These are phyloP conservation scores for Oreortyx pictus DNA, from an alignment of 2,797 vertebrate genomes.

Conservation along the genomic window DNA sequence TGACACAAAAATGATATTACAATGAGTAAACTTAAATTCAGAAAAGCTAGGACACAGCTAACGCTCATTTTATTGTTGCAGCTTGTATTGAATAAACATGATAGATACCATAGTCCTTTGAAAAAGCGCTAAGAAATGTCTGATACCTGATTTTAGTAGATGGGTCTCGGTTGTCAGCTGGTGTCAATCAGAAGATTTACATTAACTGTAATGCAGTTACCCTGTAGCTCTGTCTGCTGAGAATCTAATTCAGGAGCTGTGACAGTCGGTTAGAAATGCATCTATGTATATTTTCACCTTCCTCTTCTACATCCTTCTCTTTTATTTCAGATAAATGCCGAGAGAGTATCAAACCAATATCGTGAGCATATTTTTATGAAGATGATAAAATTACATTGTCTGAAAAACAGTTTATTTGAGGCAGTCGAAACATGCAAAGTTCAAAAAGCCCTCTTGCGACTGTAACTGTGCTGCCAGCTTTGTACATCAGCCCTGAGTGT, in stretches of 20 bases:
- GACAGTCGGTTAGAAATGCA: not conserved
- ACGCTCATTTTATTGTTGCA: not conserved
- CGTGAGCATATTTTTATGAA: not conserved
- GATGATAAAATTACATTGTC: not conserved
- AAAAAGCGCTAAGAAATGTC: not conserved
- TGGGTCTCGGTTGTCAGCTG: not conserved
- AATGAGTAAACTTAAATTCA: slow-evolving; percentile 53
- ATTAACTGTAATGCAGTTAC: slow-evolving; percentile 7
- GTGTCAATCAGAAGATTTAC: not conserved
- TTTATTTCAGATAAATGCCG: not conserved
- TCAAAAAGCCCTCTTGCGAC: not conserved
- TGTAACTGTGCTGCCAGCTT: not conserved
- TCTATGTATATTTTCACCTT: not conserved
- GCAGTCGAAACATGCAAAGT: not conserved
- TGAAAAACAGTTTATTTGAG: not conserved
- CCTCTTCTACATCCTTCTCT: not conserved
- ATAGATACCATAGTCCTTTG: not conserved
- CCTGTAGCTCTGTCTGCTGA: not conserved
- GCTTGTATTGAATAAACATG: not conserved
- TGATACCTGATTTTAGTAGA: not conserved
- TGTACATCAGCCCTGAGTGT: not conserved
- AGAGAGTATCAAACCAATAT: not conserved
- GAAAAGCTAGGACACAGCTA: not conserved
- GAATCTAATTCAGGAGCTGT: not conserved
- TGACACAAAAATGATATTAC: slow-evolving; percentile 47